These are phyloP conservation scores for Sebastes nivosus DNA, from an alignment of 2,797 vertebrate species.

Conservation along the genomic window DNA sequence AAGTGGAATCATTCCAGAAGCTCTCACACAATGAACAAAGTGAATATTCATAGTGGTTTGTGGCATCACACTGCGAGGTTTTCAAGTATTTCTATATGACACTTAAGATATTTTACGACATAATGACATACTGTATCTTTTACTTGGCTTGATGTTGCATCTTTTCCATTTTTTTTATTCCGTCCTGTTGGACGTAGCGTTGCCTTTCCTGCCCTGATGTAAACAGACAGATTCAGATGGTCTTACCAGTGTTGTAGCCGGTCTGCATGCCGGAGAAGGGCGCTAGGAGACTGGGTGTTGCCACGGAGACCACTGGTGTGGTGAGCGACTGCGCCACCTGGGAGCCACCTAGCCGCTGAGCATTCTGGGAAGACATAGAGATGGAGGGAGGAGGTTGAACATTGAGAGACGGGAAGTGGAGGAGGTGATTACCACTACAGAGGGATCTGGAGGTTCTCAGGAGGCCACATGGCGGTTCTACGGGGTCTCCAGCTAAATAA, in stretches of 20 bases:
- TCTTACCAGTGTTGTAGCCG: constrained; percentile 94
- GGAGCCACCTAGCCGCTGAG: constrained; percentile 90
- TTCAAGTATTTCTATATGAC: constrained; percentile 6
- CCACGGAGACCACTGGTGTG: constrained; percentile 96
- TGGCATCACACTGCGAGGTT: constrained; percentile 44
- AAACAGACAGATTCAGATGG: constrained; percentile 8
- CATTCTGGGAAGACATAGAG: constrained; percentile 84
- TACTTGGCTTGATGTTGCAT: not conserved
- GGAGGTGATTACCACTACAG: not conserved
- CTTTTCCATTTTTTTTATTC: not conserved
- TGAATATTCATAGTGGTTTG: constrained; percentile 77
- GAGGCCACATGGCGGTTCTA: not conserved
- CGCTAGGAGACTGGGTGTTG: constrained; percentile 94
- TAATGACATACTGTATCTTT: not conserved
- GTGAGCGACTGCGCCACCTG: constrained; percentile 92
- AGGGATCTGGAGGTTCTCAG: not conserved
- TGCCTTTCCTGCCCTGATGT: not conserved
- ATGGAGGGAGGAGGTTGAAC: constrained; percentile 16
- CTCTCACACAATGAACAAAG: constrained; percentile 75
- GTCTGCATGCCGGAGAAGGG: constrained; percentile 97
- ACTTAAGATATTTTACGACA: constrained; percentile 24
- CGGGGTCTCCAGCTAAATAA: not conserved
- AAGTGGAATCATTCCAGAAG: constrained; percentile 74
- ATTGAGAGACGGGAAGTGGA: not conserved
- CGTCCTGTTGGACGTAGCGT: not conserved